phyloP scores from a whole-genome alignment of 1,140 invertebrate genomes.

The Drosophila insularis region DNA sequence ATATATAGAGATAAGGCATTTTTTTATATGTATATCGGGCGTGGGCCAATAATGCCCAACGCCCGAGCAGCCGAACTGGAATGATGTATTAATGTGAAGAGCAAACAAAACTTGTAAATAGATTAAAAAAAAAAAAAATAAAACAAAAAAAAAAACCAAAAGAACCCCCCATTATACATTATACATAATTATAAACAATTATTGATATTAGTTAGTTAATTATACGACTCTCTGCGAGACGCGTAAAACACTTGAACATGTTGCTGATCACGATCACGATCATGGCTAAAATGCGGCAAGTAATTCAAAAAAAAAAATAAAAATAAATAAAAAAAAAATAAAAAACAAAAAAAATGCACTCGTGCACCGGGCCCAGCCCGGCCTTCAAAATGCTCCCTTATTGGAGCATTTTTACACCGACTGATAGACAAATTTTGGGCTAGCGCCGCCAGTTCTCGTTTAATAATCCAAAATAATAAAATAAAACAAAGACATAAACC shows the following conservation, averaged over 20 bases:
- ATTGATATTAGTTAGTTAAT: slow-evolving; percentile 50
- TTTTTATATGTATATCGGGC: slow-evolving; percentile 51
- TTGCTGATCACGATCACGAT: slow-evolving; percentile 36
- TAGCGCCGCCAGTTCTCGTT: slow-evolving; percentile 62
- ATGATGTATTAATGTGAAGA: slow-evolving; percentile 1
- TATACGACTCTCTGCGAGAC: slow-evolving; percentile 51
- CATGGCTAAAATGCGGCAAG: slow-evolving; percentile 37
- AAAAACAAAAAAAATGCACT: slow-evolving; percentile 18
- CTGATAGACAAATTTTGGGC: slow-evolving; percentile 67
- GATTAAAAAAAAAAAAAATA: not conserved
- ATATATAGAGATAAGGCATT: slow-evolving; percentile 26
- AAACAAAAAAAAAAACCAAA: too few relatives aligned
- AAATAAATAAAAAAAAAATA: too few relatives aligned
- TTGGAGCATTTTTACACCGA: slow-evolving; percentile 61
- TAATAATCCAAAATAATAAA: slow-evolving; percentile 43
- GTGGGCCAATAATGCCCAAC: slow-evolving; percentile 25
- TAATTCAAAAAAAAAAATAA: slow-evolving; percentile 20
- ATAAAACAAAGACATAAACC: not conserved
- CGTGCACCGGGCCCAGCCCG: slow-evolving; percentile 49
- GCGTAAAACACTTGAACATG: slow-evolving; percentile 44
- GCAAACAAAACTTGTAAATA: slow-evolving; percentile 36
- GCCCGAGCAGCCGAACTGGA: slow-evolving; percentile 37
- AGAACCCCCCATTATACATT: not conserved
- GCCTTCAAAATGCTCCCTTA: slow-evolving; percentile 46
- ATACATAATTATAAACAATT: slow-evolving; percentile 18